Evolutionary conservation across 2,113 vertebrate species (phyloP).

Genomic region (Brachyhypopomus gauderio): DNA sequence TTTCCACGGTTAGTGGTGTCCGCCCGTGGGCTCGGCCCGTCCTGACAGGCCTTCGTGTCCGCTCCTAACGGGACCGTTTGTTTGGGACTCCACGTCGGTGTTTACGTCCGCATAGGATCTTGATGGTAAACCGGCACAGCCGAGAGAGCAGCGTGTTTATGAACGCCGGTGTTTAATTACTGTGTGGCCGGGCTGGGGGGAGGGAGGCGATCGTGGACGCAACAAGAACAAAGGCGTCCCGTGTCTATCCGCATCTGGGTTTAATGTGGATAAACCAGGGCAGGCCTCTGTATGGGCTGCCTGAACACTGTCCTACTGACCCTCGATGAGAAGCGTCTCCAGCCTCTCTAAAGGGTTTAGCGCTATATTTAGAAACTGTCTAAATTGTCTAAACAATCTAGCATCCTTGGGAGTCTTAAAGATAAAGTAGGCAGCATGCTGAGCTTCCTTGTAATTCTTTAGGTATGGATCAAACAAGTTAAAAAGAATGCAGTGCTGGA

Average conservation of each 20-base stretch:
- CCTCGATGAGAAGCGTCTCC: background rate
- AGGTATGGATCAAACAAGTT: background rate
- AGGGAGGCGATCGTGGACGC: background rate
- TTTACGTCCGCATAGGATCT: conserved; percentile 32
- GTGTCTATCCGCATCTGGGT: conserved; percentile 6
- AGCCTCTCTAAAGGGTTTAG: background rate
- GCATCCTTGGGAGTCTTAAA: background rate
- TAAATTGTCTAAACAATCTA: too few relatives aligned
- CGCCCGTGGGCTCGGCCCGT: background rate
- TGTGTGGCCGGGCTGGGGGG: conserved; percentile 3
- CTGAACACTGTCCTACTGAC: background rate
- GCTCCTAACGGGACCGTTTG: background rate
- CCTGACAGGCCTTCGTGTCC: conserved; percentile 32
- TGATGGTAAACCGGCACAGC: conserved; percentile 3
- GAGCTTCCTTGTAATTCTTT: background rate
- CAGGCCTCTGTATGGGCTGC: background rate
- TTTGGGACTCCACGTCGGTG: background rate
- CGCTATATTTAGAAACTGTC: background rate
- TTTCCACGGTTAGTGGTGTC: conserved; percentile 12
- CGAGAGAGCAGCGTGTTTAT: conserved; percentile 36
- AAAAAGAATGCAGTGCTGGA: background rate
- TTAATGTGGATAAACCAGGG: background rate
- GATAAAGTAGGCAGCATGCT: background rate
- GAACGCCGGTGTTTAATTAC: conserved; percentile 27
- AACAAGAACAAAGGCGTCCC: conserved; percentile 4